Conservation (phyloP, 2,113 vertebrate species). For the Lophotis ruficrista region DNA sequence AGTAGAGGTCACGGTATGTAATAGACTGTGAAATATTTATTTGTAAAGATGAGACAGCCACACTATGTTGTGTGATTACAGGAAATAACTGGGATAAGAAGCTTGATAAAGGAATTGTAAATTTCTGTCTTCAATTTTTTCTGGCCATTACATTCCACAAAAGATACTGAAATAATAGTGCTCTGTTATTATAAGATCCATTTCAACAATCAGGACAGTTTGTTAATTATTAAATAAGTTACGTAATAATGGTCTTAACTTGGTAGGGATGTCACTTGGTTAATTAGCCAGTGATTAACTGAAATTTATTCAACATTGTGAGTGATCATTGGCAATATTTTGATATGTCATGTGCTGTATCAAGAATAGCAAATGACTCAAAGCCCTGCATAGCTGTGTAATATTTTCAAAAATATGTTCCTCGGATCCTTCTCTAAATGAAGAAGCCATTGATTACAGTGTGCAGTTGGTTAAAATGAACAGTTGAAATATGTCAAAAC, state of each 20-base stretch:
- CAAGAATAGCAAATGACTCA: background rate
- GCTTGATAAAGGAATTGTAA: background rate
- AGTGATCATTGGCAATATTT: background rate
- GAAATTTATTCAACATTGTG: background rate
- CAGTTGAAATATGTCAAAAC: background rate
- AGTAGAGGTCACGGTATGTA: rapidly evolving
- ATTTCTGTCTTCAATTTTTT: background rate
- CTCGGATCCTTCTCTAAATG: background rate
- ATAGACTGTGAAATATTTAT: background rate
- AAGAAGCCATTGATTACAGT: background rate
- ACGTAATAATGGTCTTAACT: background rate
- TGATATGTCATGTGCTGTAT: background rate
- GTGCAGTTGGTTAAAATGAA: background rate
- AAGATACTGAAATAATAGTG: background rate
- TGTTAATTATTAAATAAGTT: background rate
- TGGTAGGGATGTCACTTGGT: background rate
- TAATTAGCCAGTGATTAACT: background rate
- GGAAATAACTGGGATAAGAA: background rate
- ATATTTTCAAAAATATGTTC: background rate
- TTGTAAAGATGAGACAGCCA: background rate
- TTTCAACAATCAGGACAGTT: background rate
- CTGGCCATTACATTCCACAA: background rate
- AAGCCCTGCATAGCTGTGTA: background rate
- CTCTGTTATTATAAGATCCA: background rate
- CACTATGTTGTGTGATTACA: background rate